Conservation (phyloP, 2,888 invertebrate species). For the Allolobophora icterica region DNA sequence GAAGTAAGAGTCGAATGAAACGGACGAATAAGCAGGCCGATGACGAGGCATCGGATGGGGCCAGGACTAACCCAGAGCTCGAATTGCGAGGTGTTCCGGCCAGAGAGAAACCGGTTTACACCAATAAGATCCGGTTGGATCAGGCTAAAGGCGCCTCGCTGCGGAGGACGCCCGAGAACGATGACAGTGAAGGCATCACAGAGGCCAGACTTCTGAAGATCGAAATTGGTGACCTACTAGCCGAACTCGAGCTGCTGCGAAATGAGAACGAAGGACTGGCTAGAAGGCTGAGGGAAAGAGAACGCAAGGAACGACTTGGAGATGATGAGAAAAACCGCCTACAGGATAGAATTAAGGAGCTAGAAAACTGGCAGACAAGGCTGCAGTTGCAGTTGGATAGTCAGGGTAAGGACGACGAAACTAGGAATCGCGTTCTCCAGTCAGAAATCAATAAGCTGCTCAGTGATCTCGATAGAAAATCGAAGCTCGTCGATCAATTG, state of each 20-base stretch:
- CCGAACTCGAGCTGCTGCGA: slow-evolving; percentile 1
- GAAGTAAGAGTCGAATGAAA: slow-evolving; percentile 21
- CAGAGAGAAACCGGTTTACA: slow-evolving; percentile 7
- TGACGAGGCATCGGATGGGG: neutral
- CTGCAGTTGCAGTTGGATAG: slow-evolving; percentile 14
- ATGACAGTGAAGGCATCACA: neutral
- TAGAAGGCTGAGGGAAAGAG: neutral
- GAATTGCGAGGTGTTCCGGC: neutral
- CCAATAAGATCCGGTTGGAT: neutral
- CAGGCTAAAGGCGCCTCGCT: neutral
- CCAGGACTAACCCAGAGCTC: neutral
- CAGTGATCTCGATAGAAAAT: neutral
- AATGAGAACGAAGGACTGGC: slow-evolving; percentile 7
- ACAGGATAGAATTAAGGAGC: slow-evolving; percentile 8
- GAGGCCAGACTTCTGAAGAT: slow-evolving; percentile 13
- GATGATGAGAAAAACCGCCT: neutral
- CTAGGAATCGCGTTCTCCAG: slow-evolving; percentile 4
- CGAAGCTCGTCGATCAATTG: slow-evolving; percentile 24
- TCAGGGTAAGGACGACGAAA: slow-evolving; percentile 22
- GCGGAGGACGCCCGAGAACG: neutral
- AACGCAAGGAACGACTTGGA: neutral
- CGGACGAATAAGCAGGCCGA: neutral
- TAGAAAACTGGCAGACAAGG: slow-evolving; percentile 21
- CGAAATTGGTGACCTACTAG: neutral
- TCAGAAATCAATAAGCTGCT: slow-evolving; percentile 24